phyloP scores from a whole-genome alignment of 2,888 invertebrate genomes.

The Cantharis rufa region DNA sequence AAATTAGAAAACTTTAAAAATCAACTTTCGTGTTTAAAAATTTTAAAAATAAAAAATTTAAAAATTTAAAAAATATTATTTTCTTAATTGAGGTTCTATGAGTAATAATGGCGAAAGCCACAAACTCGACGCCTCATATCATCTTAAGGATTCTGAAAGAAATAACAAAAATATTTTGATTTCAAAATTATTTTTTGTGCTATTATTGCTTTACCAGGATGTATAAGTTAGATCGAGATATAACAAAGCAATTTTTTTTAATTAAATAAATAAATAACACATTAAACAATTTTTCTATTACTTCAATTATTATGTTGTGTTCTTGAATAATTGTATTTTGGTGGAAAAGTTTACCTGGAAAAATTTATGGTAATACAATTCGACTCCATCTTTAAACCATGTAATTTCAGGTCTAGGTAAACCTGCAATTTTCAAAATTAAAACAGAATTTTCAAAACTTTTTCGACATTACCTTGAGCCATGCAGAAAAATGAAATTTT shows the following conservation, averaged over 20 bases:
- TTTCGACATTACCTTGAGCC: constrained; percentile 59
- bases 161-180: neutral
- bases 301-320: neutral
- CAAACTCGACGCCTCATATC: too few relatives aligned
- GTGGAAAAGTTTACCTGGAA: constrained; percentile 62
- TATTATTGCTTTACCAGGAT: neutral
- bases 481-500: constrained; percentile 78
- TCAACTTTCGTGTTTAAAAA: neutral
- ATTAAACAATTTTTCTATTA: neutral
- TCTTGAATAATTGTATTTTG: neutral
- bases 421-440: constrained; percentile 50
- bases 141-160: neutral
- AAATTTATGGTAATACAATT: constrained; percentile 71
- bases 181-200: neutral
- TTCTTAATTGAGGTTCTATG: too few relatives aligned
- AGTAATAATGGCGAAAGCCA: too few relatives aligned
- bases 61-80: too few relatives aligned
- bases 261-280: neutral
- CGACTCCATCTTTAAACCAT: constrained; percentile 78
- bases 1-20: neutral
- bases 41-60: neutral
- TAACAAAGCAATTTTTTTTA: neutral
- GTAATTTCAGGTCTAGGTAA: constrained; percentile 74
- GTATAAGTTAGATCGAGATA: neutral
- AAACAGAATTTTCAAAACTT: neutral